Conservation (phyloP, 2,888 invertebrate genomes). For the Nephrocerus scutellatus region DNA sequence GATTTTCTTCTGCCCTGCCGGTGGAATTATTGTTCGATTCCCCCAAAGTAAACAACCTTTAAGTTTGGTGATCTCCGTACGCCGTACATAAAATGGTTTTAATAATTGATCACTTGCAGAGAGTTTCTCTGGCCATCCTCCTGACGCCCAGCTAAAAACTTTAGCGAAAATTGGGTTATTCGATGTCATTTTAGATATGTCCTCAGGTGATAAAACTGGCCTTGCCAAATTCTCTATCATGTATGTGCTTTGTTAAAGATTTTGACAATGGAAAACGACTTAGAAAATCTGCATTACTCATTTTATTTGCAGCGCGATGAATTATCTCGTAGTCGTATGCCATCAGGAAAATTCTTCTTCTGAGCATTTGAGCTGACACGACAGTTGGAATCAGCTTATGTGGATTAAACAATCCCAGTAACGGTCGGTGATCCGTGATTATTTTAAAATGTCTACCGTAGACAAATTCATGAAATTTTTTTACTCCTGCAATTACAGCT, state of each 20-base stretch:
- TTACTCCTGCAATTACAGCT: slow-evolving; percentile 5
- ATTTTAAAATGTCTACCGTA: slow-evolving; percentile 9
- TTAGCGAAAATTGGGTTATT: background rate
- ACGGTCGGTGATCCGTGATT: slow-evolving; percentile 4
- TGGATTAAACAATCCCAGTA: too few species aligned
- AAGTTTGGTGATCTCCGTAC: slow-evolving; percentile 3
- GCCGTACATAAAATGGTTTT: slow-evolving; percentile 5
- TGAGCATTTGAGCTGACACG: too few species aligned
- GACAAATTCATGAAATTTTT: slow-evolving; percentile 11
- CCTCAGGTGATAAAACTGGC: background rate
- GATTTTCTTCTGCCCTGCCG: slow-evolving; percentile 6
- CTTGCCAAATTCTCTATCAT: too few species aligned
- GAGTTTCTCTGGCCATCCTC: slow-evolving; percentile 22
- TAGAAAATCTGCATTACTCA: background rate
- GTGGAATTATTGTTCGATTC: slow-evolving; percentile 15
- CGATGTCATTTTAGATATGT: slow-evolving; percentile 2
- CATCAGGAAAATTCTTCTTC: too few species aligned
- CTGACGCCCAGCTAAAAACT: slow-evolving; percentile 2
- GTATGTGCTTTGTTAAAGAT: too few species aligned
- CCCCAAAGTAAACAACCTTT: slow-evolving; percentile 19
- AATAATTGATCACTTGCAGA: too few species aligned
- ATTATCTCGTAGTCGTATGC: too few species aligned
- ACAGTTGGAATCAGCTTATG: too few species aligned
- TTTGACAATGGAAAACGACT: background rate
- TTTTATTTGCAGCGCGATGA: too few species aligned